Conservation (phyloP, 1,140 invertebrate genomes). For the Aplysia californica region DNA sequence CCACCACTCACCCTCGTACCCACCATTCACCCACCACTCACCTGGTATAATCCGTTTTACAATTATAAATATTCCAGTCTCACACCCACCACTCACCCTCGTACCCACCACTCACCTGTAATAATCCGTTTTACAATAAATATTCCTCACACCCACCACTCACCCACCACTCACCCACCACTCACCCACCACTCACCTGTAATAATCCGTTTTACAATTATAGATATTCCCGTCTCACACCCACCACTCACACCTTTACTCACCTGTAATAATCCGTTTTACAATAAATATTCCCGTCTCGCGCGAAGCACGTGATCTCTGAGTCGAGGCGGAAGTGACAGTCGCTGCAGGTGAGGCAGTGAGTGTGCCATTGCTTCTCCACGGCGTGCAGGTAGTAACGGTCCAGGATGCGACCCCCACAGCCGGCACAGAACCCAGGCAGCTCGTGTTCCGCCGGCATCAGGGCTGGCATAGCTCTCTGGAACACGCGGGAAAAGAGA, state of each 20-base stretch:
- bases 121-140: slow-evolving; percentile 98
- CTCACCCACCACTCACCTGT: too few species aligned
- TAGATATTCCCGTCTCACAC: too few species aligned
- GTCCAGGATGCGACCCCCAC: slow-evolving; percentile 84
- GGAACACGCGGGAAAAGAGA: background rate
- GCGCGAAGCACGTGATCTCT: slow-evolving; percentile 92
- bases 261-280: slow-evolving; percentile 98
- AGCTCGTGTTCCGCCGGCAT: slow-evolving; percentile 25
- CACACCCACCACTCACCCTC: too few species aligned
- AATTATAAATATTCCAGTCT: too few species aligned
- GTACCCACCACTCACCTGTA: slow-evolving; percentile 91
- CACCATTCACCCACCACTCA: too few species aligned
- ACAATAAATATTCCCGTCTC: slow-evolving; percentile 95
- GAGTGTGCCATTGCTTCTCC: slow-evolving; percentile 89
- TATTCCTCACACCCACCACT: too few species aligned
- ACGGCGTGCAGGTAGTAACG: slow-evolving; percentile 86
- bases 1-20: too few species aligned
- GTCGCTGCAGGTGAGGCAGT: slow-evolving; percentile 87
- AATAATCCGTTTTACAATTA: too few species aligned
- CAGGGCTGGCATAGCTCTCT: slow-evolving; percentile 16
- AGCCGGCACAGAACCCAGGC: slow-evolving; percentile 81
- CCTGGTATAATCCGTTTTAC: too few species aligned
- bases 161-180: too few species aligned
- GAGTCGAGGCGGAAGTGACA: slow-evolving; percentile 88
- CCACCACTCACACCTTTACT: too few species aligned